Conservation (phyloP, 37 sponge, comb jelly and placozoan species). For the Hormiphora californensis region DNA sequence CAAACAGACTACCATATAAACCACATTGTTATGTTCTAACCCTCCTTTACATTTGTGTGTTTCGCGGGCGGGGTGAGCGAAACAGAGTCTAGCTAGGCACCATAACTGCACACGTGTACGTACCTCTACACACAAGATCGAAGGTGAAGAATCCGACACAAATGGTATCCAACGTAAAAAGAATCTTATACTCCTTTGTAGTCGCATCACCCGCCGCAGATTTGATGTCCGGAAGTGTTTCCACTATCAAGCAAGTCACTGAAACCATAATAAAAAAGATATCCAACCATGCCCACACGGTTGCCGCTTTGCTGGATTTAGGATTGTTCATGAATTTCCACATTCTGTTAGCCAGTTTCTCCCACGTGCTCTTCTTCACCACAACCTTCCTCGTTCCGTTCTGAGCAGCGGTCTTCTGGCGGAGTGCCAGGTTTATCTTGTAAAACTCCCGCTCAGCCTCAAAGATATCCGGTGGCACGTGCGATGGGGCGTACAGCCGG, state of each 20-base stretch:
- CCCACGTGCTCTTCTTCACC: not conserved
- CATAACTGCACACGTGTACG: no score
- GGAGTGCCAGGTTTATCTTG: constrained; percentile 30
- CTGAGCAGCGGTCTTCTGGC: constrained; percentile 2
- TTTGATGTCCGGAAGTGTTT: constrained; percentile 18
- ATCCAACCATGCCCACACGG: constrained; percentile 26
- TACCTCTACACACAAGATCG: constrained; percentile 7
- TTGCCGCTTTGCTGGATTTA: constrained; percentile 22
- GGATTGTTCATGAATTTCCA: constrained; percentile 30
- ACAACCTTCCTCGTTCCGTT: constrained; percentile 25
- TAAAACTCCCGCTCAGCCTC: constrained; percentile 45
- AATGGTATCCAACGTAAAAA: constrained; percentile 9
- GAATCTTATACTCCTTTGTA: not conserved
- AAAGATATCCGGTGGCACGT: constrained; percentile 24
- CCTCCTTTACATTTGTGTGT: no score
- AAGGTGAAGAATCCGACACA: constrained; percentile 39
- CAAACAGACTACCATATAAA: no score
- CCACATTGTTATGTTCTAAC: no score
- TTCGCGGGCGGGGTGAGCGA: no score
- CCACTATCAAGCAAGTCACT: constrained; percentile 14
- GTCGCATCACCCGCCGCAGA: not conserved
- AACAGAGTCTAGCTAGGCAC: no score
- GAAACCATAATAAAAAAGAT: constrained; percentile 10
- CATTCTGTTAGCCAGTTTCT: not conserved
- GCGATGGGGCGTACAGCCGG: constrained; percentile 2